These are phyloP conservation scores for Silurus meridionalis DNA, from an alignment of 2,113 vertebrate genomes.

Conservation along the genomic window DNA sequence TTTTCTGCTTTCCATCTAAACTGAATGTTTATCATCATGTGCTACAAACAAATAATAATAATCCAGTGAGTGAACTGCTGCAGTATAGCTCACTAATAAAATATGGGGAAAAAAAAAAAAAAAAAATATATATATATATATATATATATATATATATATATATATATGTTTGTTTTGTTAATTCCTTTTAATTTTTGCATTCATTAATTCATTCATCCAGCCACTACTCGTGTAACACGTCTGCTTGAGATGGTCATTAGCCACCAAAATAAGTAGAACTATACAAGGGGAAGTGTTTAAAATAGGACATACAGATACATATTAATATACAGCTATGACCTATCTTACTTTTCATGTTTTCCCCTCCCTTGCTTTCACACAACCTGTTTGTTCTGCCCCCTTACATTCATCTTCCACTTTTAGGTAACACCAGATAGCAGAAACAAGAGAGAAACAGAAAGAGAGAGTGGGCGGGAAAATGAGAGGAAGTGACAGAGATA, in stretches of 20 bases:
- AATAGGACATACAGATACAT: neutral
- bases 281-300: neutral
- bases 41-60: neutral
- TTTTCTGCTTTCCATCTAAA: neutral
- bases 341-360: neutral
- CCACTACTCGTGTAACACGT: no score
- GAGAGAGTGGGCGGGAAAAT: neutral
- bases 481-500: slow-evolving; percentile 16
- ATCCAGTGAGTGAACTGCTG: neutral
- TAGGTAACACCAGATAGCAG: neutral
- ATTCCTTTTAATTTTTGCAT: no score
- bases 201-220: no score
- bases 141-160: no score
- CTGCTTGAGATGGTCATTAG: neutral
- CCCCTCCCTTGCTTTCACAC: neutral
- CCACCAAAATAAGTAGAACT: neutral
- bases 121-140: no score
- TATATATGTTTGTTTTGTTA: no score
- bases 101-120: neutral
- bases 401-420: neutral
- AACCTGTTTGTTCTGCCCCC: neutral
- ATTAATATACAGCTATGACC: neutral
- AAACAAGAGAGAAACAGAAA: neutral
- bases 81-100: neutral
- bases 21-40: neutral